Evolutionary conservation across 92 coral and sea anemone genomes (phyloP).

Genomic region (Montipora capitata): DNA sequence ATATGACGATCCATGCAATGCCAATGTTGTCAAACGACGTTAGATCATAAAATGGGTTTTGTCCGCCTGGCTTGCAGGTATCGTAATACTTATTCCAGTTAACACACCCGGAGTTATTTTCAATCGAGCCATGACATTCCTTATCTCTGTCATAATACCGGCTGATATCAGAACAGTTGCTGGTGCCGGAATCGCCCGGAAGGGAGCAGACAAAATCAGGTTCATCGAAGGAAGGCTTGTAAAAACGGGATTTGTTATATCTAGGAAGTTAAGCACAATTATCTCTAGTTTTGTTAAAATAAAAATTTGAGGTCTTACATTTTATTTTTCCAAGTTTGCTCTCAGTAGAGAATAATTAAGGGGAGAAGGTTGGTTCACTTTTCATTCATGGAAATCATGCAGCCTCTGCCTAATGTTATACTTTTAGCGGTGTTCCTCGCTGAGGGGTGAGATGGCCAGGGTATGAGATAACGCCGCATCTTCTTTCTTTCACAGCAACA

Average conservation of each 20-base stretch:
- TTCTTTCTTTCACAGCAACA: too few relatives aligned
- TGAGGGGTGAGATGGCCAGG: too few relatives aligned
- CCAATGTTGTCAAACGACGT: constrained; percentile 98
- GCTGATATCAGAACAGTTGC: constrained; percentile 76
- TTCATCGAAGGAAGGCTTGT: constrained; percentile 81
- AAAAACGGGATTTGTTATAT: constrained; percentile 70
- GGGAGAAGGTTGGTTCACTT: too few relatives aligned
- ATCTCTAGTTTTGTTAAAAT: not conserved
- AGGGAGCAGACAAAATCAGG: constrained; percentile 91
- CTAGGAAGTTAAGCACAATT: constrained; percentile 10
- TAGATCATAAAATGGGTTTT: constrained; percentile 88
- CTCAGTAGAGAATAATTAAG: too few relatives aligned
- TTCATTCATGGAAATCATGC: too few relatives aligned
- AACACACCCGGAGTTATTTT: constrained; percentile 38
- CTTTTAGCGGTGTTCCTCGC: too few relatives aligned
- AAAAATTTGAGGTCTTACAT: not conserved
- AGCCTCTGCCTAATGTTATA: too few relatives aligned
- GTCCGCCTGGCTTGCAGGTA: constrained; percentile 81
- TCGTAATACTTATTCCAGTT: constrained; percentile 79
- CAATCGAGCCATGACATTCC: constrained; percentile 66
- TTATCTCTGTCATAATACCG: constrained; percentile 28
- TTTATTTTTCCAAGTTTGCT: not conserved
- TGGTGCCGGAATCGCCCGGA: constrained; percentile 78
- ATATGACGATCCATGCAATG: constrained; percentile 94
- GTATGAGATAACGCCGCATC: too few relatives aligned